A percentile compares a stretch with the other conserved stretches of the same genome.
phyloP scores from a whole-genome alignment of 2,797 vertebrate genomes.

The Dermochelys coriacea region DNA sequence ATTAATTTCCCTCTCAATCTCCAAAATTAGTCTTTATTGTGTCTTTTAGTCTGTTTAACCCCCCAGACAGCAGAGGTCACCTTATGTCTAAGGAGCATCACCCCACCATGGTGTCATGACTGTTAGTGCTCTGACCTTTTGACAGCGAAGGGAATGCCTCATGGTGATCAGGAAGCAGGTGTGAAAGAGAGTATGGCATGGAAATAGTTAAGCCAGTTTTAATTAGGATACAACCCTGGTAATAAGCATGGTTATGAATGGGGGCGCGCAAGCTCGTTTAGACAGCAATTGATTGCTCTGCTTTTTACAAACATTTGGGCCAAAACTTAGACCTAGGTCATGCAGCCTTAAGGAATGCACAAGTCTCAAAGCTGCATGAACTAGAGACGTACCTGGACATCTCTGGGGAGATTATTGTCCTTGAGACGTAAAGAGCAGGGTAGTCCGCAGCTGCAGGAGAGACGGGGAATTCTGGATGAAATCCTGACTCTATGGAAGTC shows the following conservation, averaged over 20 bases:
- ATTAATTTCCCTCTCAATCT: slow-evolving; percentile 42
- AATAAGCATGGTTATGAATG: neutral
- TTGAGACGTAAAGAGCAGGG: neutral
- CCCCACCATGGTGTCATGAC: neutral
- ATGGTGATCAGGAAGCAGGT: neutral
- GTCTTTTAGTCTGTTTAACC: neutral
- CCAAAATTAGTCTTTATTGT: neutral
- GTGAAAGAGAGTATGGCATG: neutral
- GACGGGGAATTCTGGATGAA: neutral
- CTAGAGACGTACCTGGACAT: neutral
- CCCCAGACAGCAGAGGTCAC: neutral
- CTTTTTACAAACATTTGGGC: neutral
- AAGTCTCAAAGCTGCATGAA: neutral
- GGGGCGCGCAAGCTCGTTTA: neutral
- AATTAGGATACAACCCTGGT: neutral
- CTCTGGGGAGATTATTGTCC: neutral
- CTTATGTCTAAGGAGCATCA: neutral
- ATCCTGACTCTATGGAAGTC: neutral
- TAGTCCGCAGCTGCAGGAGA: neutral
- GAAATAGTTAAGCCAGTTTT: neutral
- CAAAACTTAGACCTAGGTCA: neutral
- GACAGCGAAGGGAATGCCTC: neutral
- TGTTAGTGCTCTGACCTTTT: neutral
- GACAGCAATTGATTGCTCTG: neutral
- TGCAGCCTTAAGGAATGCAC: neutral